phyloP scores from a whole-genome alignment of 2,113 vertebrate species.

The Chroicocephalus ridibundus region DNA sequence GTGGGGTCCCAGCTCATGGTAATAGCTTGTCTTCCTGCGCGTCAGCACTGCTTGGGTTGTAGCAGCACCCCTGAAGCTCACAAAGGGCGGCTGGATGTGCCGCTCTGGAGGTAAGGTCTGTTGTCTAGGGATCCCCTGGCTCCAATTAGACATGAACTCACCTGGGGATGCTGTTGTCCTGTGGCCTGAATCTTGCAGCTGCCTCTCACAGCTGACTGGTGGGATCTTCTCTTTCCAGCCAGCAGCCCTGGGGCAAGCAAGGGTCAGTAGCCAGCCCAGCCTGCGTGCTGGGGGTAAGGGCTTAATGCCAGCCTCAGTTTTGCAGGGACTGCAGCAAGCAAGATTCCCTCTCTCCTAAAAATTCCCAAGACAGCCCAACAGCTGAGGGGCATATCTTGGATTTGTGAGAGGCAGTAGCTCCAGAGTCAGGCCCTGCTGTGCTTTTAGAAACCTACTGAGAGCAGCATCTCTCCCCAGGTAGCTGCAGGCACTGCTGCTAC shows the following conservation, averaged over 20 bases:
- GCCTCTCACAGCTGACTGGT: background rate
- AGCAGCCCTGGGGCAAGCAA: background rate
- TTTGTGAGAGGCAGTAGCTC: background rate
- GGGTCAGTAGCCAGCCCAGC: background rate
- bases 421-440: background rate
- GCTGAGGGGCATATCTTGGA: background rate
- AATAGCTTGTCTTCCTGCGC: background rate
- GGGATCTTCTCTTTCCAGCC: background rate
- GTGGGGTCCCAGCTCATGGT: background rate
- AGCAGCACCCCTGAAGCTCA: background rate
- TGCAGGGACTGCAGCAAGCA: background rate
- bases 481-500: background rate
- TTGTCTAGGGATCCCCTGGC: background rate
- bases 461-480: background rate
- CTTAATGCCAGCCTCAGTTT: background rate
- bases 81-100: background rate
- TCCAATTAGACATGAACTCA: background rate
- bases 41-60: background rate
- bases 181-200: background rate
- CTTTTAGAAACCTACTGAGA: background rate
- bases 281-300: fast-evolving
- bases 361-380: background rate
- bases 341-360: background rate
- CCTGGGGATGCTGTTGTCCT: background rate
- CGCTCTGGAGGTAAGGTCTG: background rate